Percentiles rank a stretch among this genome's conserved stretches.
phyloP scores from a whole-genome alignment of 1,140 invertebrate genomes.

The Maconellicoccus hirsutus region DNA sequence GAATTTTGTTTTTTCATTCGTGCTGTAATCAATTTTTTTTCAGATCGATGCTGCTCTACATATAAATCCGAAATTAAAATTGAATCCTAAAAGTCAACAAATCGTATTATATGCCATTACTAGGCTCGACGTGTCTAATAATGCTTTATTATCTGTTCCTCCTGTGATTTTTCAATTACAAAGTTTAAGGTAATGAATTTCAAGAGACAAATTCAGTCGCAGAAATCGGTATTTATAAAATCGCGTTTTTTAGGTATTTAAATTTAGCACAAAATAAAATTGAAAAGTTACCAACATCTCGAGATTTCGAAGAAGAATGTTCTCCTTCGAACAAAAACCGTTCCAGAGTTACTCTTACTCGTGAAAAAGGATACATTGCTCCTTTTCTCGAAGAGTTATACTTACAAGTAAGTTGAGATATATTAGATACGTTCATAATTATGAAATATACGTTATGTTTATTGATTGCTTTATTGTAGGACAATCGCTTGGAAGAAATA shows the following conservation, averaged over 20 bases:
- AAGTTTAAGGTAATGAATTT: slow-evolving; percentile 42
- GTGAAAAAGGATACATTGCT: slow-evolving; percentile 43
- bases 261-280: slow-evolving; percentile 83
- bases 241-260: slow-evolving; percentile 52
- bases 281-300: slow-evolving; percentile 47
- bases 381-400: slow-evolving; percentile 80
- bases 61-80: slow-evolving; percentile 69
- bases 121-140: slow-evolving; percentile 84
- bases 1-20: background rate
- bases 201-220: background rate
- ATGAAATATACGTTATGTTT: background rate
- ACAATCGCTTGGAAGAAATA: slow-evolving; percentile 70
- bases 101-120: slow-evolving; percentile 80
- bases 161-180: slow-evolving; percentile 68
- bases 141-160: slow-evolving; percentile 70
- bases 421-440: no score
- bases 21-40: slow-evolving; percentile 20
- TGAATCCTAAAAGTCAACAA: slow-evolving; percentile 53
- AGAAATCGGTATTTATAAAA: slow-evolving; percentile 5
- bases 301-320: slow-evolving; percentile 32
- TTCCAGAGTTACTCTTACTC: slow-evolving; percentile 24
- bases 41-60: slow-evolving; percentile 60
- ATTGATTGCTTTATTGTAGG: slow-evolving; percentile 43
- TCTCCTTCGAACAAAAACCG: slow-evolving; percentile 26
- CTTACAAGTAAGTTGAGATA: slow-evolving; percentile 38